Evolutionary conservation across 2,797 vertebrate genomes (phyloP).

Genomic region (Tiaroga cobitis): DNA sequence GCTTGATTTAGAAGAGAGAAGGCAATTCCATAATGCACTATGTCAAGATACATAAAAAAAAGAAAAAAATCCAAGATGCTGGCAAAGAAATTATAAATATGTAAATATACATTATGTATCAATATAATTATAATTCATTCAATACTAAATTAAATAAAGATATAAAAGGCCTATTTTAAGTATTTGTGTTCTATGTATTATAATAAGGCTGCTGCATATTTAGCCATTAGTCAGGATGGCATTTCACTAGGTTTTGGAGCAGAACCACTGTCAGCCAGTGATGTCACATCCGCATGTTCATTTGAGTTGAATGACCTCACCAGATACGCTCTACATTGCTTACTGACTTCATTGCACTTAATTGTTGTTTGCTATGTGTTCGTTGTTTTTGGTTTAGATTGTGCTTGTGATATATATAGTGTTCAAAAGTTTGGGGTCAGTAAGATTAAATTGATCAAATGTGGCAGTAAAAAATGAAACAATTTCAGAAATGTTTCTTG

Average conservation of each 20-base stretch:
- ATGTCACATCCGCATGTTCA: conserved; percentile 31
- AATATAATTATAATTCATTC: neutral
- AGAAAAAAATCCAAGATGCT: neutral
- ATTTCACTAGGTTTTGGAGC: conserved; percentile 11
- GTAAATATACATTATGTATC: neutral
- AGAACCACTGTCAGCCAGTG: neutral
- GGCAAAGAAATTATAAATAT: neutral
- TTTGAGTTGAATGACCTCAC: conserved; percentile 17
- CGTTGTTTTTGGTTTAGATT: neutral
- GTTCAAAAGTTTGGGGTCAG: neutral
- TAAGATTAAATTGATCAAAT: neutral
- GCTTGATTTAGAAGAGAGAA: neutral
- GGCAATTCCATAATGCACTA: neutral
- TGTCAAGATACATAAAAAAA: neutral
- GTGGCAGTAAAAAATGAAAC: neutral
- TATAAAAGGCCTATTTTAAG: neutral
- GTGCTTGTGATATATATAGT: neutral
- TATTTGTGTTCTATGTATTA: neutral
- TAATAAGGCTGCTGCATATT: neutral
- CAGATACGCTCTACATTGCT: conserved; percentile 5
- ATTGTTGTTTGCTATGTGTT: conserved; percentile 1
- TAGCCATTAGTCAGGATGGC: neutral
- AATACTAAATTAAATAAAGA: neutral
- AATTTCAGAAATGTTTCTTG: neutral
- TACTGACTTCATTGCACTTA: conserved; percentile 12